These are phyloP conservation scores for Coracopsis vasa DNA, from an alignment of 2,113 vertebrate species.

Conservation along the genomic window DNA sequence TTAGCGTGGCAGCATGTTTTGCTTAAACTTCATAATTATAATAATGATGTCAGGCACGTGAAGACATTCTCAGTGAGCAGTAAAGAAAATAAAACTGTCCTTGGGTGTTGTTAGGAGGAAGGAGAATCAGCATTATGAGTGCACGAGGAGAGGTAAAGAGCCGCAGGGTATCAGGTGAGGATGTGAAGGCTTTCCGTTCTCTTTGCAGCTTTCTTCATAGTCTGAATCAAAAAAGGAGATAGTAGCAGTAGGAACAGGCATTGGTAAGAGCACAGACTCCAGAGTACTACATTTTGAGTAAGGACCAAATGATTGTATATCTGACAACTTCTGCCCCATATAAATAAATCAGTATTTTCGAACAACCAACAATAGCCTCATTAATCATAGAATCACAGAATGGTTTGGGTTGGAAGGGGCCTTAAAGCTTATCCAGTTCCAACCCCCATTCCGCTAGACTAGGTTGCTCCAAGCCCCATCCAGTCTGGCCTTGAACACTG, in stretches of 20 bases:
- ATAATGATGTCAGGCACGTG: not conserved
- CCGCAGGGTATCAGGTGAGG: fast-evolving
- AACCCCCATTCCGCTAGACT: not conserved
- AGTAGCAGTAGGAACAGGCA: not conserved
- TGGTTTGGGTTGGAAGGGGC: not conserved
- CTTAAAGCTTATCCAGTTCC: not conserved
- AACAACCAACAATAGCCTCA: not conserved
- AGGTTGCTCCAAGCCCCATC: not conserved
- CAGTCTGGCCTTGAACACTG: not conserved
- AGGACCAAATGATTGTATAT: not conserved
- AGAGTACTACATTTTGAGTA: not conserved
- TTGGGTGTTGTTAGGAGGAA: not conserved
- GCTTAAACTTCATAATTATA: not conserved
- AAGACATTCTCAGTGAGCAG: not conserved
- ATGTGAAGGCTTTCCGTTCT: not conserved
- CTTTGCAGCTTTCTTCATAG: not conserved
- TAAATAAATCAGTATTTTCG: not conserved
- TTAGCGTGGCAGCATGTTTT: fast-evolving
- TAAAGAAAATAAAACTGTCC: not conserved
- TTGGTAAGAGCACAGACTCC: not conserved
- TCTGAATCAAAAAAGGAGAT: not conserved
- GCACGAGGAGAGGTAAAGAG: not conserved
- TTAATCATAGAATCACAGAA: not conserved
- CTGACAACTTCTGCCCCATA: not conserved
- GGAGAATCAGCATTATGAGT: not conserved